phyloP scores from a whole-genome alignment of 2,888 invertebrate species.

The Volucella inanis region DNA sequence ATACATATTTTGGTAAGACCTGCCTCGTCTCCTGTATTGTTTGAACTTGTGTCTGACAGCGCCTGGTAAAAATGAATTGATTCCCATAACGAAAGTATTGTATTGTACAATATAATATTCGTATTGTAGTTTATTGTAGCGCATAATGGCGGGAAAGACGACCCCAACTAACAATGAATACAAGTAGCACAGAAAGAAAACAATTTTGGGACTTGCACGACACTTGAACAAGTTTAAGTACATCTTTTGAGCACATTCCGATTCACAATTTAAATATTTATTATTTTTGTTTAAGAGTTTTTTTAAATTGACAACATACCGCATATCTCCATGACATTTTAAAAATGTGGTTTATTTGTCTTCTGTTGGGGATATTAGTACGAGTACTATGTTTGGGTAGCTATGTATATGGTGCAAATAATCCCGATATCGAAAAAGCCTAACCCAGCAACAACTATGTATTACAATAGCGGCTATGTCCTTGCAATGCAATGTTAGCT shows the following conservation, averaged over 20 bases:
- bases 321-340: constrained; percentile 75
- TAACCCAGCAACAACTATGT: constrained; percentile 1
- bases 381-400: constrained; percentile 34
- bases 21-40: background rate
- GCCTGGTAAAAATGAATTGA: background rate
- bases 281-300: constrained; percentile 18
- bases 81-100: background rate
- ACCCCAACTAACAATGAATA: background rate
- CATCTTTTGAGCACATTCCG: no score
- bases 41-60: constrained; percentile 12
- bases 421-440: constrained; percentile 32
- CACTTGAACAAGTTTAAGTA: background rate
- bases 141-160: constrained; percentile 64
- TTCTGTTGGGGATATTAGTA: constrained; percentile 25
- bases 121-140: constrained; percentile 16
- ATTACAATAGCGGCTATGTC: constrained; percentile 25
- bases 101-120: no score
- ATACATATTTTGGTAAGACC: background rate
- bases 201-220: constrained; percentile 50
- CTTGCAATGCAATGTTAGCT: constrained; percentile 20
- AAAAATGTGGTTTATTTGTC: constrained; percentile 17
- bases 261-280: constrained; percentile 13
- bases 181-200: background rate
- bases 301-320: constrained; percentile 57
- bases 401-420: background rate